Base-by-base conservation (phyloP, 2,888 invertebrate species). In the Rhopalosiphum nymphaeae region DNA sequence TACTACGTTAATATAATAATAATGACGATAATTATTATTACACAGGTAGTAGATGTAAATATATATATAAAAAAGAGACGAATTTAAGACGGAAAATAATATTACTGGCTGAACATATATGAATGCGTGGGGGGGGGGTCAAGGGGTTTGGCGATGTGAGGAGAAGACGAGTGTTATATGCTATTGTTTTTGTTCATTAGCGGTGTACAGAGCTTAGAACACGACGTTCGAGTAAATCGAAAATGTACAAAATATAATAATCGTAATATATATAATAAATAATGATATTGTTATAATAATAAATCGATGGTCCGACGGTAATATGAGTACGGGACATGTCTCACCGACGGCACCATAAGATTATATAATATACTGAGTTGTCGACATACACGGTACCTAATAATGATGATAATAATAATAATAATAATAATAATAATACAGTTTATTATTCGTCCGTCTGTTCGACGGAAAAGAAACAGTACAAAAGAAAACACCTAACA, bases 401-500 rank as follows among this genome's bases (percentile, higher is more conserved):
- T 44, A 89, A 36, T 53, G 53, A 56, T 88, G 7, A 87, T 53
- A 87, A 56, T 88, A 9, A 88, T 88, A 36, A 53, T 88, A 86
- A 86, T 46, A 29, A 86, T 86, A 53, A 89, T 87, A 88, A n/a
- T 49, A 88, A 88, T 90, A 67, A 61, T 90, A 61, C 25, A 67
- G 21, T 46, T 89, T 25, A 78, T 78, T 78, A 78, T 78, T 89
- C 89, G 89, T 89, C 89, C 89, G 89, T n/a, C 13, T 49, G 90
- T 90, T 3, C 36, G 78, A 78, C 91, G 42, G 84, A 53, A 86
- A 91, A 85, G 44, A 91, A 91, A 86, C 85, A 56, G 91, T 91
- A 91, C 85, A 91, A 91, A 91, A 86, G 86, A 57, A 91, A 91
- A 90, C 67, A n/a, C 46, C 90, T 90, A 90, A 90, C 67, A 46